These are phyloP conservation scores for Hyles euphorbiae DNA, from an alignment of 1,140 invertebrate species.

Conservation along the genomic window DNA sequence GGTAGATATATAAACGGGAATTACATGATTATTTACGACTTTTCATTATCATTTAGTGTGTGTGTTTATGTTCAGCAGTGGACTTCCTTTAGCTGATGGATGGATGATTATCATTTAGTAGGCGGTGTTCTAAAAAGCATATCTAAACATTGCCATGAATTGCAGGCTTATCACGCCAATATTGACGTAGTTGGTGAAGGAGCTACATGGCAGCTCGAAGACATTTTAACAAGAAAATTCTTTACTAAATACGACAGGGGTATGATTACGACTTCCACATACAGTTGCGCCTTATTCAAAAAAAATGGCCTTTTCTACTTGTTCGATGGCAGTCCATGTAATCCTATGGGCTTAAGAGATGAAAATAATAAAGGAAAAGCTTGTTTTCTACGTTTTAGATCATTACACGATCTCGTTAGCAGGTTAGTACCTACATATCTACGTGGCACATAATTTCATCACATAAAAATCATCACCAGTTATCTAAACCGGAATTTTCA, in stretches of 20 bases:
- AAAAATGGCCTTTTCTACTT: conserved; percentile 72
- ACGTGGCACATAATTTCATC: neutral
- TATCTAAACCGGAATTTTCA: too few relatives aligned
- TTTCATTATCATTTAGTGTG: too few relatives aligned
- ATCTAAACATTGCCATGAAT: neutral
- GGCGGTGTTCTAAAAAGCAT: too few relatives aligned
- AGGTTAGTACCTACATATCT: conserved; percentile 31
- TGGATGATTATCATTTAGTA: too few relatives aligned
- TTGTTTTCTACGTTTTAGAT: conserved; percentile 67
- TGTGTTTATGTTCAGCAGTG: too few relatives aligned
- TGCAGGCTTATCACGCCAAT: conserved; percentile 54
- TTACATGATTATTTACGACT: too few relatives aligned
- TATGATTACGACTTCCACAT: conserved; percentile 70
- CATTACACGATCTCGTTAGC: conserved; percentile 55
- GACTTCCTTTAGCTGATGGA: too few relatives aligned
- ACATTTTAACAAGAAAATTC: conserved; percentile 43
- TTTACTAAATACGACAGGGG: conserved; percentile 66
- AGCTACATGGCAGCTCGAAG: conserved; percentile 57
- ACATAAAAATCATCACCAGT: too few relatives aligned
- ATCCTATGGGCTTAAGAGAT: conserved; percentile 70
- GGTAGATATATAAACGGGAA: too few relatives aligned
- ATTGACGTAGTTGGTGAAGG: conserved; percentile 60
- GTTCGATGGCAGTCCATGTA: conserved; percentile 69
- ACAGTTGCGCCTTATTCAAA: conserved; percentile 72
- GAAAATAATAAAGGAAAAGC: conserved; percentile 55